Evolutionary conservation across 2,888 invertebrate species (phyloP), one percentile per base, ranked within the genome.

Genomic region (Agrenia bidenticulata): DNA sequence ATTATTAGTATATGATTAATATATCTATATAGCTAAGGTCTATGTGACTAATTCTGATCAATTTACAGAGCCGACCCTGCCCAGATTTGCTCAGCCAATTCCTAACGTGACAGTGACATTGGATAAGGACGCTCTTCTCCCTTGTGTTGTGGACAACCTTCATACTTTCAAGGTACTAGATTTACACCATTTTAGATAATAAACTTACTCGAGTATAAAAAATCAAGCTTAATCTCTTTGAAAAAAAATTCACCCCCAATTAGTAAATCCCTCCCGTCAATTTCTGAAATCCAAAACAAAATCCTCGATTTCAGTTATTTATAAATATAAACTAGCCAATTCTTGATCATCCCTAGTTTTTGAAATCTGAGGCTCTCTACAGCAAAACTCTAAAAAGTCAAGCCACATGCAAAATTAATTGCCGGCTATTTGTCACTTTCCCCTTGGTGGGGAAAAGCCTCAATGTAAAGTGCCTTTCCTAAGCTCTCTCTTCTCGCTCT

Each of bases 51-150:
- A n/a, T n/a, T n/a, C n/a, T n/a, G n/a, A n/a, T n/a, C n/a, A 7
- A 32, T 82, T 83, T 83, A 70, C 85, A 87, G 87, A 86, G 80
- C 83, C 85, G 41, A 83, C 85, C 77, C 82, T 89, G 80, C 94
- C 94, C 65, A 86, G 88, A 77, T 93, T 94, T 80, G 89, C 91
- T 72, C 93, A 92, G 79, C 89, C 90, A 58, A 91, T 94, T 77
- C 88, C 90, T 58, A 94, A 94, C 82, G 91, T 93, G 75, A 94
- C 94, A 23, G 92, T 92, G 73, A 90, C 91, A 50, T 87, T 90
- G 60, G 93, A 93, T 27, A 84, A 90, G 57, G 92, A 94, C 81
- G 93, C 92, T 23, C 83, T 92, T 27, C 84, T 94, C 70, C 90
- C 92, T 63, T 94, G 94, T 80, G 89, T 92, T 77, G 92, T 94